These are phyloP conservation scores for Troides aeacus DNA, from an alignment of 2,888 invertebrate genomes.

Conservation along the genomic window DNA sequence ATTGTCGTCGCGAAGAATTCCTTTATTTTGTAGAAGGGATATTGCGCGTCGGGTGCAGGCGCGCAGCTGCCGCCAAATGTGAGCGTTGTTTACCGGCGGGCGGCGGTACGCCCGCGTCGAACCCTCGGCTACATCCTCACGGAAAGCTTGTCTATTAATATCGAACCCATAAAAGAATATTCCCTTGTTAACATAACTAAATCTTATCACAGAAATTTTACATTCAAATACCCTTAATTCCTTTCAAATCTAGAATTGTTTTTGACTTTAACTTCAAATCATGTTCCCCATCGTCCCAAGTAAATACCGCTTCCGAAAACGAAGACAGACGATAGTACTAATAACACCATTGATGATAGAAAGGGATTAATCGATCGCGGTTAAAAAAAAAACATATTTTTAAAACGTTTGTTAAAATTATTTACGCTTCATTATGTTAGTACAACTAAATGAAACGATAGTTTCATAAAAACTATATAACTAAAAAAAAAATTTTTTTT, in stretches of 20 bases:
- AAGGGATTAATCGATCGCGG: too few species aligned
- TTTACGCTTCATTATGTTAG: too few species aligned
- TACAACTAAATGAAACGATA: too few species aligned
- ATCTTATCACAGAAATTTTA: slow-evolving; percentile 20
- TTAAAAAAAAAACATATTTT: too few species aligned
- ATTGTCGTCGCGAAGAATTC: slow-evolving; percentile 73
- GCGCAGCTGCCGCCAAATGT: slow-evolving; percentile 59
- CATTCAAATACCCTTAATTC: background rate
- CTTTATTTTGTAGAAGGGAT: slow-evolving; percentile 78
- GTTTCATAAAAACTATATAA: too few species aligned
- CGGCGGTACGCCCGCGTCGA: slow-evolving; percentile 55
- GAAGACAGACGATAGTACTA: too few species aligned
- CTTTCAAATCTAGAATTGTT: slow-evolving; percentile 30
- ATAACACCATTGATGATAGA: too few species aligned
- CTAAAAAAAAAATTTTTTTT: too few species aligned
- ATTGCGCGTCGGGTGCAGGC: slow-evolving; percentile 78
- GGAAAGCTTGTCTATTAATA: slow-evolving; percentile 49
- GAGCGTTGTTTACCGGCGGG: slow-evolving; percentile 67
- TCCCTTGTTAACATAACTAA: slow-evolving; percentile 24
- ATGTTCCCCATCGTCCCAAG: slow-evolving; percentile 58
- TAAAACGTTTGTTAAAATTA: too few species aligned
- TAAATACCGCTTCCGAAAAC: slow-evolving; percentile 40
- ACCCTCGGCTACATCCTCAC: slow-evolving; percentile 50
- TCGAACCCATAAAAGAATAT: slow-evolving; percentile 17
- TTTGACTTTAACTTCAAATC: background rate